These are phyloP conservation scores for Lucilia sericata DNA, from an alignment of 1,140 invertebrate species.

Conservation along the genomic window DNA sequence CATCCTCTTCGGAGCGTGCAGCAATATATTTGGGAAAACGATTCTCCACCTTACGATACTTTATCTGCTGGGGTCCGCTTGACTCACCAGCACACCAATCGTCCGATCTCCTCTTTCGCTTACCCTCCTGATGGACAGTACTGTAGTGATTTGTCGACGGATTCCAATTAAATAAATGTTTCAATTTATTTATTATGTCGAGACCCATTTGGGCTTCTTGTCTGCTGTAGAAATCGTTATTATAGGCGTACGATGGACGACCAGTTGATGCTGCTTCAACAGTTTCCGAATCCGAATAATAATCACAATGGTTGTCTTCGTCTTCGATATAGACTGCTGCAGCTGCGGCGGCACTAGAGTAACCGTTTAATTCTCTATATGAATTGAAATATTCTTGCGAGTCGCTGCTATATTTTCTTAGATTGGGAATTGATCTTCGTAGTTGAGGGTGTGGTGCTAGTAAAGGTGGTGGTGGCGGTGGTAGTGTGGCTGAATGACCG, in stretches of 20 bases:
- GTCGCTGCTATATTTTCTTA: neutral
- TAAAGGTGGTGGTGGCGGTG: conserved; percentile 15
- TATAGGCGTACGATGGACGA: neutral
- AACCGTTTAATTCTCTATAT: conserved; percentile 22
- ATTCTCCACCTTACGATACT: conserved; percentile 62
- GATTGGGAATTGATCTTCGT: neutral
- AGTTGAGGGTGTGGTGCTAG: neutral
- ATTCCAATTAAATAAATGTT: conserved; percentile 45
- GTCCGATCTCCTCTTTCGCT: conserved; percentile 25
- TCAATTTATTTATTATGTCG: conserved; percentile 47
- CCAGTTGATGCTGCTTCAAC: neutral
- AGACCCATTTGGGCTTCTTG: conserved; percentile 48
- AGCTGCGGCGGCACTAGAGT: neutral
- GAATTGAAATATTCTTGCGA: neutral
- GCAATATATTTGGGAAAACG: conserved; percentile 60
- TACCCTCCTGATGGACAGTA: conserved; percentile 12
- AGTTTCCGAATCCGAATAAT: conserved; percentile 16
- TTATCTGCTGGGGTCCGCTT: conserved; percentile 48
- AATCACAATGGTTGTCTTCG: conserved; percentile 16
- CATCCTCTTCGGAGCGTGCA: conserved; percentile 45
- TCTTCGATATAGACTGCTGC: neutral
- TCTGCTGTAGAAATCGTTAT: neutral
- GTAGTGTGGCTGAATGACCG: neutral
- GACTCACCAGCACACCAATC: conserved; percentile 20
- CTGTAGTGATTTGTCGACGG: conserved; percentile 39